A percentile compares a stretch with the other conserved stretches of the same genome.
Conservation (phyloP, 2,888 invertebrate species). For the Alcis repandata region DNA sequence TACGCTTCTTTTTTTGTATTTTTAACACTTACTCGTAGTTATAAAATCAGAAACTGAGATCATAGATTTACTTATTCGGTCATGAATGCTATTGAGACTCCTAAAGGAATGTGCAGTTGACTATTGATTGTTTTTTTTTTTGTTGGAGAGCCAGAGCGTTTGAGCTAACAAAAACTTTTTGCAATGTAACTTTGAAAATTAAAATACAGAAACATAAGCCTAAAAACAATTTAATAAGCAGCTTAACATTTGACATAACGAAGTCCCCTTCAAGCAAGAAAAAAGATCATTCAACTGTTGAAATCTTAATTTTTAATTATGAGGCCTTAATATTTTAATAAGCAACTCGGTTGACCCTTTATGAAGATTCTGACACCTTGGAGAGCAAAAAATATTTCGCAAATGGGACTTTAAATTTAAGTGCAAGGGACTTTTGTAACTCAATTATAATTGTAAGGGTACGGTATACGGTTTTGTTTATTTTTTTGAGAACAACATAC, state of each 20-base stretch:
- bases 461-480: conserved; percentile 39
- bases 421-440: conserved; percentile 48
- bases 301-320: conserved; percentile 80
- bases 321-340: conserved; percentile 61
- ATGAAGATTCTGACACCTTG: conserved; percentile 75
- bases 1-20: too few relatives aligned
- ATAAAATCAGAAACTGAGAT: too few relatives aligned
- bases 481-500: conserved; percentile 33
- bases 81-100: too few relatives aligned
- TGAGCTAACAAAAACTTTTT: too few relatives aligned
- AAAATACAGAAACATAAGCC: background rate
- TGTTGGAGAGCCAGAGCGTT: too few relatives aligned
- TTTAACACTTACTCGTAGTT: too few relatives aligned
- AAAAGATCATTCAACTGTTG: conserved; percentile 46
- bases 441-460: conserved; percentile 56
- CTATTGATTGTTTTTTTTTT: too few relatives aligned
- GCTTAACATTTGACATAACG: conserved; percentile 55
- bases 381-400: conserved; percentile 69
- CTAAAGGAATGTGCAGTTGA: too few relatives aligned
- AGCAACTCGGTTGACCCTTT: conserved; percentile 63
- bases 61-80: too few relatives aligned
- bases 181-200: too few relatives aligned
- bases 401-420: conserved; percentile 49
- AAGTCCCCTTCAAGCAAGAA: conserved; percentile 51
- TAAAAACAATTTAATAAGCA: conserved; percentile 70